These are phyloP conservation scores for Drosophila maculinotata DNA, from an alignment of 2,888 invertebrate genomes.

Conservation along the genomic window DNA sequence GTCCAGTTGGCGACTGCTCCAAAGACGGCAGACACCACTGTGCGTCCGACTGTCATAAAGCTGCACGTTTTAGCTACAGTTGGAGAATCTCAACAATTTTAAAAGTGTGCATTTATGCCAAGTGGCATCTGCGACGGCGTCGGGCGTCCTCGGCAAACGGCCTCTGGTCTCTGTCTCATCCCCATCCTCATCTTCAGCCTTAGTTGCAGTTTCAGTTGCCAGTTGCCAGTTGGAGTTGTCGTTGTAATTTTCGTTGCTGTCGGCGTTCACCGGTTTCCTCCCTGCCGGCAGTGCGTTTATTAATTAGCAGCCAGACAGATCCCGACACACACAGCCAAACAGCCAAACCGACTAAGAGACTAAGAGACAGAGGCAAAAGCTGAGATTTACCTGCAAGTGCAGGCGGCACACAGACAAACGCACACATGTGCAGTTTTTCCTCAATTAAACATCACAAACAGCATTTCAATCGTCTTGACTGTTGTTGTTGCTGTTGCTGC, in stretches of 20 bases:
- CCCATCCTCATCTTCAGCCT: conserved; percentile 2
- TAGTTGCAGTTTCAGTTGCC: neutral
- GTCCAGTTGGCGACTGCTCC: conserved; percentile 38
- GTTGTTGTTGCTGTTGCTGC: too few relatives aligned
- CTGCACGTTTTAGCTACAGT: conserved; percentile 78
- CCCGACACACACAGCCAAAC: conserved; percentile 34
- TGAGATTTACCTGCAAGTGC: conserved; percentile 26
- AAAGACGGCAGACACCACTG: conserved; percentile 32
- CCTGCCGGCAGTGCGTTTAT: conserved; percentile 61
- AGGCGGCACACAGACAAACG: conserved; percentile 13
- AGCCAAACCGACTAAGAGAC: too few relatives aligned
- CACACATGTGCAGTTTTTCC: conserved; percentile 53
- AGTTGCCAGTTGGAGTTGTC: conserved; percentile 34
- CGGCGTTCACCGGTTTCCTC: conserved; percentile 41
- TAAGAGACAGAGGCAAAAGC: conserved; percentile 23
- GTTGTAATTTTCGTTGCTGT: conserved; percentile 40
- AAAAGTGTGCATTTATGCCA: conserved; percentile 82
- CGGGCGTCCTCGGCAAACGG: conserved; percentile 49
- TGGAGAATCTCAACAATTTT: conserved; percentile 81
- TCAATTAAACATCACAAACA: conserved; percentile 75
- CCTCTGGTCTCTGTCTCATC: conserved; percentile 16
- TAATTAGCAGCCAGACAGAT: conserved; percentile 72
- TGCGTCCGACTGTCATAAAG: conserved; percentile 70
- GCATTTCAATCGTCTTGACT: conserved; percentile 62
- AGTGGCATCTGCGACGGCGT: conserved; percentile 72